Conservation (phyloP, 2,113 vertebrate species). For the Tragelaphus scriptus region DNA sequence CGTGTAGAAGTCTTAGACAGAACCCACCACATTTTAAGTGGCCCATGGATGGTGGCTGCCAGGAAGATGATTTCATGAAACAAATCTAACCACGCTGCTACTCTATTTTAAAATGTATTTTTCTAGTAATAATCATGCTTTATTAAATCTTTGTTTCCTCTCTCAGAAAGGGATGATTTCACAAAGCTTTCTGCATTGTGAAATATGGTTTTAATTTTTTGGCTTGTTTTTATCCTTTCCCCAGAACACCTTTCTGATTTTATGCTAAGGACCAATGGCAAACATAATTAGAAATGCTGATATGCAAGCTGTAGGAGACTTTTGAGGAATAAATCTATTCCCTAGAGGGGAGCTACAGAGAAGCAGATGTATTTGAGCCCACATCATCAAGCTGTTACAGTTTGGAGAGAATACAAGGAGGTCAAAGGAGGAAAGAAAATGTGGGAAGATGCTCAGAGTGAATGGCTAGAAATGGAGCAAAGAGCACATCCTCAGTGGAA, state of each 20-base stretch:
- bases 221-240: background rate
- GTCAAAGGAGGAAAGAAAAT: background rate
- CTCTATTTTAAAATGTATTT: background rate
- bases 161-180: background rate
- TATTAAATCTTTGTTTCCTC: background rate
- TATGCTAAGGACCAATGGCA: background rate
- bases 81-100: rapidly evolving
- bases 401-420: background rate
- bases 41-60: too few species aligned
- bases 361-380: background rate
- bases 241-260: background rate
- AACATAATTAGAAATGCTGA: background rate
- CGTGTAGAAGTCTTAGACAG: background rate
- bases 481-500: background rate
- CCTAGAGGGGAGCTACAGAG: background rate
- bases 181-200: background rate
- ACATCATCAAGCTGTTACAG: background rate
- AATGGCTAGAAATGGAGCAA: background rate
- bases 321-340: background rate
- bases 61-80: rapidly evolving
- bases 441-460: background rate
- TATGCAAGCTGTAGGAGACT: background rate
- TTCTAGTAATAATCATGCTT: background rate
- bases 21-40: background rate
- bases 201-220: background rate